Evolutionary conservation across 92 coral and sea anemone species (phyloP).

Genomic region (Epizoanthus stellaris): DNA sequence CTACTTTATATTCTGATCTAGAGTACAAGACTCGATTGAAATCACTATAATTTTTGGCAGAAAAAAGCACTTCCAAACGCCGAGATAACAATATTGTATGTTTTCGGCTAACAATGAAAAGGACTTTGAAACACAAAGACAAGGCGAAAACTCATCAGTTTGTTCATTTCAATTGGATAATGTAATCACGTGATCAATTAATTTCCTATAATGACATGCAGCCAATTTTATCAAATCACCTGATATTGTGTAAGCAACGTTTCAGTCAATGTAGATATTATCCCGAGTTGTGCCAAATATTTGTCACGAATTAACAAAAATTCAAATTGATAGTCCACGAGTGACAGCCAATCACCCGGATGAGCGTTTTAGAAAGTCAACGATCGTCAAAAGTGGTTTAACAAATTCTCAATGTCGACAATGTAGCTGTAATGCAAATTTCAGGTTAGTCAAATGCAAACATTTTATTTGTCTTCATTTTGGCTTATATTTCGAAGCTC

Average conservation of each 20-base stretch:
- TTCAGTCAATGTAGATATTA: slow-evolving; percentile 25
- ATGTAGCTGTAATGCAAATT: slow-evolving; percentile 47
- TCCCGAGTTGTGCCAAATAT: slow-evolving; percentile 34
- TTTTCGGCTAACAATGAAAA: slow-evolving; percentile 35
- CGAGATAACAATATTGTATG: background rate
- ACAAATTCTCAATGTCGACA: slow-evolving; percentile 25
- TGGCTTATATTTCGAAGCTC: background rate
- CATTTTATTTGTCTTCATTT: slow-evolving; percentile 20
- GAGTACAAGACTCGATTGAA: too few relatives aligned
- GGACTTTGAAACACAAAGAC: slow-evolving; percentile 31
- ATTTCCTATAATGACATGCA: slow-evolving; percentile 30
- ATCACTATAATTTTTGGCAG: too few relatives aligned
- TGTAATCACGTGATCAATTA: slow-evolving; percentile 16
- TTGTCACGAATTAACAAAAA: slow-evolving; percentile 42
- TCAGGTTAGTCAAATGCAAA: slow-evolving; percentile 49
- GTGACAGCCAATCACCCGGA: background rate
- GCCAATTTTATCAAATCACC: slow-evolving; percentile 29
- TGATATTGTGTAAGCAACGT: slow-evolving; percentile 43
- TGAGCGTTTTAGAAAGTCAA: background rate
- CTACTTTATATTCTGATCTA: too few relatives aligned
- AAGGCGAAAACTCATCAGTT: background rate
- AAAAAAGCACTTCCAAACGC: too few relatives aligned
- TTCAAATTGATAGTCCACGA: slow-evolving; percentile 8
- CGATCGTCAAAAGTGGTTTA: slow-evolving; percentile 1
- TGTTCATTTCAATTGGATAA: slow-evolving; percentile 23